Base-by-base conservation (phyloP, 2,888 invertebrate genomes). In the Ectemnius cavifrons region DNA sequence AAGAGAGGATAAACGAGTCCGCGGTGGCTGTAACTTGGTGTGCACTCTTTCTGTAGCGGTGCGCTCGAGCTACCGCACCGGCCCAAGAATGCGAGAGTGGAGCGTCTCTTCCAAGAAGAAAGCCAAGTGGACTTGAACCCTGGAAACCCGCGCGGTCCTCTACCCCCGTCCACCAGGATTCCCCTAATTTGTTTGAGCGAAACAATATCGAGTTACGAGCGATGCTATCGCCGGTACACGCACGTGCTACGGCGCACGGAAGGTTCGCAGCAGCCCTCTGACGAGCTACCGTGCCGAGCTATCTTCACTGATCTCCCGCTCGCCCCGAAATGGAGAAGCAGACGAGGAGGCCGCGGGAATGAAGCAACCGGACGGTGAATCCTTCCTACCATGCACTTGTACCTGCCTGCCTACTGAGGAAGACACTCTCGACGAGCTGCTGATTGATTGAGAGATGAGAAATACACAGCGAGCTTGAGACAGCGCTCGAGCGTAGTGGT, bases 171-270 rank as follows among this genome's bases (percentile, higher is more conserved):
- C 63, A 28, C 79, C 82, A 85, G 84, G 81, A 87, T 85, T 87
- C 85, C 84, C 85, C 86, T 89, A 90, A 89, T 90, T 90, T 89
- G 86, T 88, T 88, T 87, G 87, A 89, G 89, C 86, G 86, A 89
- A 89, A 89, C 89, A 90, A 90, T 90, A 90, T 90, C 89, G 89
- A 89, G 89, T 90, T 90, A 89, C 90, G 84, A 82, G 71, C 82
- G 89, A 90, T 90, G 83, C 71, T 86, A 89, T 88, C 89, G 71
- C 75, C 66, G 73, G 77, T 82, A 87, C 85, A 87, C 87, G 87
- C 88, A 86, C 88, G 89, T 88, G 89, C 88, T 86, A 82, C 85
- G 79, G 76, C 80, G 83, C 83, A 86, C 83, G 81, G 83, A 84
- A 86, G 84, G 86, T 85, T 84, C 84, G 85, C 84, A 81, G 82